A percentile compares a stretch with the other conserved stretches of the same genome.
phyloP scores from a whole-genome alignment of 2,888 invertebrate genomes.

The Oligia strigilis region DNA sequence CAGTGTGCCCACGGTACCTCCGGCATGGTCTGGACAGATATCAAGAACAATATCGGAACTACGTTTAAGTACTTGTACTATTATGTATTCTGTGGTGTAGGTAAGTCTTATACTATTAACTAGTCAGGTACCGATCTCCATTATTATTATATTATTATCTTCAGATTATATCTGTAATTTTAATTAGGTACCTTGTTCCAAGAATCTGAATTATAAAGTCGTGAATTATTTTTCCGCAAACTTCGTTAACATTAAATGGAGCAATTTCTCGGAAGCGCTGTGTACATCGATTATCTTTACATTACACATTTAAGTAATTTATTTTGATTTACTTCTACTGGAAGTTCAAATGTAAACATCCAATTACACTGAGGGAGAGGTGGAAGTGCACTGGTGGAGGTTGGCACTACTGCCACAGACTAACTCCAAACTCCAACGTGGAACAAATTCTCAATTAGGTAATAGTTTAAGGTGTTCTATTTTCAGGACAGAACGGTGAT shows the following conservation, averaged over 20 bases:
- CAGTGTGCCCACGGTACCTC: not conserved
- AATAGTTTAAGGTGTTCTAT: not conserved
- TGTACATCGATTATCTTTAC: not conserved
- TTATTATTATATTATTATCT: not conserved
- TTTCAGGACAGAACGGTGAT: not conserved
- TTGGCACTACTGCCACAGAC: not conserved
- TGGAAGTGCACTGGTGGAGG: not conserved
- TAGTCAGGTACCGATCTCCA: not conserved
- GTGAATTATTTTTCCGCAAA: conserved; percentile 1
- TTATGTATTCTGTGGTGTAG: too few species aligned
- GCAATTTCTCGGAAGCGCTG: conserved; percentile 2
- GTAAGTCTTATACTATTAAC: not conserved
- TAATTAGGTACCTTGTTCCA: not conserved
- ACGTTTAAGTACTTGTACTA: not conserved
- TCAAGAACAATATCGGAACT: not conserved
- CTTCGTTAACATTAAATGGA: not conserved
- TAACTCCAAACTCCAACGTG: not conserved
- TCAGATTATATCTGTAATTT: not conserved
- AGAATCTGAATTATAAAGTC: conserved; percentile 2
- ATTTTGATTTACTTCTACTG: not conserved
- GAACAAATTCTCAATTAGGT: not conserved
- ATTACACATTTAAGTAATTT: not conserved
- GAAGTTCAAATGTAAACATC: not conserved
- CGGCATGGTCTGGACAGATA: not conserved
- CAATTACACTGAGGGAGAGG: not conserved